Conservation (phyloP, 2,888 invertebrate genomes). For the Agonum fuliginosum region DNA sequence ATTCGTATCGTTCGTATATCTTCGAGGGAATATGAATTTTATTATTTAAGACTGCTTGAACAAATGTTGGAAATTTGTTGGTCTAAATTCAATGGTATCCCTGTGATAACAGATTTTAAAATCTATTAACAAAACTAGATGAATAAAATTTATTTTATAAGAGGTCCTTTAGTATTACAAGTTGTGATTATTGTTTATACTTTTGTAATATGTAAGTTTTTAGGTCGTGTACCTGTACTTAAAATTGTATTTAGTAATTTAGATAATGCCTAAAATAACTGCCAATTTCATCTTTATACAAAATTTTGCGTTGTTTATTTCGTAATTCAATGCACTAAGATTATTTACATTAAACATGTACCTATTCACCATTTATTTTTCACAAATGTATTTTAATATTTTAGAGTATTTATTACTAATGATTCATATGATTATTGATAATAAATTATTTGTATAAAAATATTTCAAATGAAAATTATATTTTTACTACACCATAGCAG, state of each 20-base stretch:
- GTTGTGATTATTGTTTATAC: constrained; percentile 44
- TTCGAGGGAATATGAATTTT: constrained; percentile 28
- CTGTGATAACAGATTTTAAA: constrained; percentile 20
- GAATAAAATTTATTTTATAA: background rate
- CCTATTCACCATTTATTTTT: constrained; percentile 19
- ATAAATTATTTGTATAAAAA: constrained; percentile 30
- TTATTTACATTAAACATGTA: background rate
- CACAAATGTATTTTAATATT: constrained; percentile 22
- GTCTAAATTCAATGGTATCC: constrained; percentile 26
- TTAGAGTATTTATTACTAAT: constrained; percentile 40
- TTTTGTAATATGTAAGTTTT: constrained; percentile 40
- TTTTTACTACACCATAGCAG: too few species aligned
- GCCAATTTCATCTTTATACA: constrained; percentile 36
- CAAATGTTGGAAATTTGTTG: constrained; percentile 12
- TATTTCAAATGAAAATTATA: too few species aligned
- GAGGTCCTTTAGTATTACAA: constrained; percentile 16
- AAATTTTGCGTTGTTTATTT: background rate
- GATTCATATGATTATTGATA: constrained; percentile 27
- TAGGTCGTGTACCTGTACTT: constrained; percentile 38
- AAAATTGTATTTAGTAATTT: constrained; percentile 19
- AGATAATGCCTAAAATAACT: constrained; percentile 31
- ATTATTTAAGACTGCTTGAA: constrained; percentile 43
- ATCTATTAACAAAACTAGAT: constrained; percentile 1
- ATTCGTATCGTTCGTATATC: constrained; percentile 41
- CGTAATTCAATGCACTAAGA: constrained; percentile 4